A percentile compares a stretch with the other conserved stretches of the same genome.
phyloP scores from a whole-genome alignment of 2,113 vertebrate species.

The Cynopterus brachyotis region DNA sequence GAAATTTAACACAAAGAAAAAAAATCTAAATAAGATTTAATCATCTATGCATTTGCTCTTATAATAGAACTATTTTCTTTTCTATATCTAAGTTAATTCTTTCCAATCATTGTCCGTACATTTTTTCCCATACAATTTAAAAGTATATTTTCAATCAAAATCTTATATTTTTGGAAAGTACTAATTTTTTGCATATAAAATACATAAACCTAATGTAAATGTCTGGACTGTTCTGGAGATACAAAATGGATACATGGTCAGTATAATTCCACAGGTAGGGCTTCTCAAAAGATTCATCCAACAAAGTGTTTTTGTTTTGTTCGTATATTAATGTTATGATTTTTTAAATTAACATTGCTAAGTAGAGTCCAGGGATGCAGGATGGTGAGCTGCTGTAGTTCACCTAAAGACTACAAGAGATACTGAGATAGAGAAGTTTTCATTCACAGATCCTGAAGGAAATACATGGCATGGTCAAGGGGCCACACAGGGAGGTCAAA shows the following conservation, averaged over 20 bases:
- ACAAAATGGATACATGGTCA: neutral
- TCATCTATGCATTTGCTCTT: neutral
- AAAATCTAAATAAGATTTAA: neutral
- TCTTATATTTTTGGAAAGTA: neutral
- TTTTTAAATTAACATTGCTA: neutral
- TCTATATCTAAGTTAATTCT: neutral
- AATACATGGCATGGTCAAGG: neutral
- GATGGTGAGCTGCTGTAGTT: neutral
- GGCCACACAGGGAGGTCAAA: neutral
- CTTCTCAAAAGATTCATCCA: neutral
- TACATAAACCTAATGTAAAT: neutral
- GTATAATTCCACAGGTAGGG: neutral
- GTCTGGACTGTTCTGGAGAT: neutral
- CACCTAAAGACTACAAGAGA: neutral
- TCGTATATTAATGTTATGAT: neutral
- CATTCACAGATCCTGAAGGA: neutral
- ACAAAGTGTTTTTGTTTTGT: neutral
- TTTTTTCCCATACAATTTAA: neutral
- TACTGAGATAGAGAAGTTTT: neutral
- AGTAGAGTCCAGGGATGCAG: neutral
- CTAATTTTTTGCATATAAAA: neutral
- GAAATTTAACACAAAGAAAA: neutral
- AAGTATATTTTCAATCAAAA: neutral
- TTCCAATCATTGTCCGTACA: neutral
- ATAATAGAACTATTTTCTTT: neutral